A percentile compares a stretch with the other conserved stretches of the same genome.
phyloP scores from a whole-genome alignment of 2,888 invertebrate species.

The Caenorhabditis macrosperma region DNA sequence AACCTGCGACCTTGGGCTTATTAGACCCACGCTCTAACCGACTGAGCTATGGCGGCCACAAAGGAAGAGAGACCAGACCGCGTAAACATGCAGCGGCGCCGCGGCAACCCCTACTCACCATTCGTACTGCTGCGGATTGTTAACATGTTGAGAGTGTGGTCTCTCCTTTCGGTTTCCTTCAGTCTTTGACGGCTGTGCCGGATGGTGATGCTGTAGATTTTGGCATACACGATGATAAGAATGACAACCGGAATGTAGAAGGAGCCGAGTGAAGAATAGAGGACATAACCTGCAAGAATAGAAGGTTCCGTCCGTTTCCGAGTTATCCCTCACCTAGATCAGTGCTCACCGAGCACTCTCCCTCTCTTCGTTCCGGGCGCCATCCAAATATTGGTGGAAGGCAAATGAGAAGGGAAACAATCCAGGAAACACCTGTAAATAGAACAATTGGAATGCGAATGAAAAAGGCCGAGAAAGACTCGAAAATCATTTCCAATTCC shows the following conservation, averaged over 20 bases:
- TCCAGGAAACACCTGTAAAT: slow-evolving; percentile 77
- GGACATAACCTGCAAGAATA: slow-evolving; percentile 86
- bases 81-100: background rate
- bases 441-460: slow-evolving; percentile 10
- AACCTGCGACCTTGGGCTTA: slow-evolving; percentile 80
- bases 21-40: slow-evolving; percentile 80
- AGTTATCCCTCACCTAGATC: slow-evolving; percentile 69
- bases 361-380: slow-evolving; percentile 70
- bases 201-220: slow-evolving; percentile 79
- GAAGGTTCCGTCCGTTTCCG: too few species aligned
- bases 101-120: slow-evolving; percentile 17
- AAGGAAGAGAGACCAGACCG: background rate
- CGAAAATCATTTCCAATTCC: slow-evolving; percentile 5
- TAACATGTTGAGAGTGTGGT: slow-evolving; percentile 73
- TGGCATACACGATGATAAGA: slow-evolving; percentile 78
- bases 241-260: slow-evolving; percentile 97
- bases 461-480: slow-evolving; percentile 1
- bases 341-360: slow-evolving; percentile 69
- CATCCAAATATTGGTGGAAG: slow-evolving; percentile 80
- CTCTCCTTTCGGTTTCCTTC: slow-evolving; percentile 77
- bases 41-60: slow-evolving; percentile 79
- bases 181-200: slow-evolving; percentile 76
- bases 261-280: slow-evolving; percentile 97
- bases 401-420: slow-evolving; percentile 78
- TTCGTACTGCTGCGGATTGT: slow-evolving; percentile 53